Percentiles rank a stretch among this genome's conserved stretches.
phyloP scores from a whole-genome alignment of 30 jellyfish, hydroid and myxozoan genomes.

The Pseudorhiza aurosa region DNA sequence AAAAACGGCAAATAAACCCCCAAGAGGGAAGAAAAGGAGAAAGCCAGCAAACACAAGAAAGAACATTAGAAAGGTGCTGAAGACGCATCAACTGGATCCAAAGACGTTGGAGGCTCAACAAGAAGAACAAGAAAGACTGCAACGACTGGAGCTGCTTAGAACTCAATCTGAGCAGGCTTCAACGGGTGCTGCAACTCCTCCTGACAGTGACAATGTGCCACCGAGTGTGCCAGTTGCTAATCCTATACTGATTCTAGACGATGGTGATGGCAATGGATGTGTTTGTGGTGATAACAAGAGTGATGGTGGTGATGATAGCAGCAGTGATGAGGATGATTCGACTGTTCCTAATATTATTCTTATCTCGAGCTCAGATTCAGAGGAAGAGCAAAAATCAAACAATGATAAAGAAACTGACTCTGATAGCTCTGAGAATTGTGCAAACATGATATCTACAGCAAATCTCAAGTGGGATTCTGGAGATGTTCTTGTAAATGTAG shows the following conservation, averaged over 20 bases:
- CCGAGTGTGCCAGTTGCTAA: neutral
- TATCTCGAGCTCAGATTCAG: conserved; percentile 71
- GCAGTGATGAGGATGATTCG: conserved; percentile 50
- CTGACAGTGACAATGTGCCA: no score
- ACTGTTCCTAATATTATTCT: neutral
- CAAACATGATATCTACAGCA: neutral
- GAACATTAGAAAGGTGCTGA: conserved; percentile 80
- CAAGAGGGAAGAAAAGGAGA: conserved; percentile 50
- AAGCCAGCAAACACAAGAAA: conserved; percentile 63
- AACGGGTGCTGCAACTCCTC: neutral
- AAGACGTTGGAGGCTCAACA: conserved; percentile 83
- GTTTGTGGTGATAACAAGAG: conserved; percentile 15
- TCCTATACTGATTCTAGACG: conserved; percentile 11
- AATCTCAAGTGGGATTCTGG: conserved; percentile 64
- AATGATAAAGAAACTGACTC: conserved; percentile 20
- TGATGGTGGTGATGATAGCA: conserved; percentile 37
- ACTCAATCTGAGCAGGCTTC: neutral
- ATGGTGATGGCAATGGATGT: conserved; percentile 13
- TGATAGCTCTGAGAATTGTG: conserved; percentile 28
- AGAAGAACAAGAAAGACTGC: conserved; percentile 80
- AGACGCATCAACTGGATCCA: conserved; percentile 62
- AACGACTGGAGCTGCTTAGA: conserved; percentile 71
- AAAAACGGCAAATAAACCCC: neutral
- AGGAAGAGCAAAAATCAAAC: conserved; percentile 43
- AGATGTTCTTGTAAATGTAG: conserved; percentile 63